phyloP scores from a whole-genome alignment of 2,888 invertebrate species.

The Anticlea derivata region DNA sequence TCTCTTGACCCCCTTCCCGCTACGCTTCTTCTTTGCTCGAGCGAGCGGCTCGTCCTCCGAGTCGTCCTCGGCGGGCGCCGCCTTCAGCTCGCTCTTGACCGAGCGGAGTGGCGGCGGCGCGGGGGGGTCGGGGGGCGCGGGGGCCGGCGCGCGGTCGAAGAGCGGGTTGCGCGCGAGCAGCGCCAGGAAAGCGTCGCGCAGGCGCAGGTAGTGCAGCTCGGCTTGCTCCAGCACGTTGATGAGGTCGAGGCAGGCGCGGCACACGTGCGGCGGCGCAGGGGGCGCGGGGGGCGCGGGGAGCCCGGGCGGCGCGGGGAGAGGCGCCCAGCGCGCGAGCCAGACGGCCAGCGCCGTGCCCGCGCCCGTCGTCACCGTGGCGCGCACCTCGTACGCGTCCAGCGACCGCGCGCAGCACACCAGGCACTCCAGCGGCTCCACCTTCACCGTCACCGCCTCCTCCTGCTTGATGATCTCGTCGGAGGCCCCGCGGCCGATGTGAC shows the following conservation, averaged over 20 bases:
- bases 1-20: constrained; percentile 57
- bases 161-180: constrained; percentile 70
- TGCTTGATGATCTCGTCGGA: constrained; percentile 44
- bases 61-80: constrained; percentile 39
- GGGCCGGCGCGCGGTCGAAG: constrained; percentile 1
- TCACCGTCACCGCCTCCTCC: constrained; percentile 57
- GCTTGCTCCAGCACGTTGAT: constrained; percentile 68
- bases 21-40: constrained; percentile 59
- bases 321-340: constrained; percentile 57
- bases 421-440: constrained; percentile 67
- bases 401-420: constrained; percentile 58
- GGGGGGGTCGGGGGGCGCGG: too few relatives aligned
- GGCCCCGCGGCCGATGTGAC: not conserved
- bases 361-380: constrained; percentile 49
- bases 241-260: constrained; percentile 65
- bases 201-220: constrained; percentile 65
- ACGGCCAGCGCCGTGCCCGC: constrained; percentile 53
- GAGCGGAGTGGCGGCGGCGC: too few relatives aligned
- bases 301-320: constrained; percentile 34
- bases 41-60: constrained; percentile 73
- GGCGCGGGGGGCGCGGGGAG: constrained; percentile 46
- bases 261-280: constrained; percentile 59
- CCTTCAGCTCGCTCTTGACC: constrained; percentile 48
- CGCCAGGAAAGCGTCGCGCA: constrained; percentile 67
- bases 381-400: constrained; percentile 53